Base-by-base conservation (phyloP, 2,113 vertebrate species). In the Eurystomus gularis region DNA sequence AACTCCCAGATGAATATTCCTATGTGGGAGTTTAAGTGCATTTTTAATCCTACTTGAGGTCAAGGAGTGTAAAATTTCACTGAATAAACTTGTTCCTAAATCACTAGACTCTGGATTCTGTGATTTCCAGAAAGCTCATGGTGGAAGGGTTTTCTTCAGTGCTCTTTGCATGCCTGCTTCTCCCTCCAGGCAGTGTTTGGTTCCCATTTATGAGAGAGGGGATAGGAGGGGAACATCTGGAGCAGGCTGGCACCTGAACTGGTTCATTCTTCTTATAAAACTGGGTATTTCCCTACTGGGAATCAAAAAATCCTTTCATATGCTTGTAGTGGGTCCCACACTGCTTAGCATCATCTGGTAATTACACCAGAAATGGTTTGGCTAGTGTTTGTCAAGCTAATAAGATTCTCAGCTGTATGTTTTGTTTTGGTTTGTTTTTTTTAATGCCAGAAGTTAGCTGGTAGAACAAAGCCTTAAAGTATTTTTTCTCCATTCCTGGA, bases 301-400 rank as follows among this genome's bases (percentile, higher is more conserved):
- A 55, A 46, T 70, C 37, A 71, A 35, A 44, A n/a, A 7, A 9
- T 15, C 78, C n/a, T 89, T 75, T 79, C 29, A 26, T 31, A 29
- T 0, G 0, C 11, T 11, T 70, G 17, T 77, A 16, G 17, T 7
- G 13, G 28, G 17, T 23, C 25, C 13, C 28, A n/a, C 13, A 20
- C 13, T 54, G 48, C n/a, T 82, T 66, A 60, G 35, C 61, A 60
- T 76, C 57, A 42, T 82, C 57, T 1, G 2, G 18, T 68, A 71
- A 91, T 46, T 69, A 13, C 35, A 68, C 28, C 52, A 78, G 28
- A 75, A 79, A 52, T 68, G 0, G 12, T 61, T 42, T 72, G 48
- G 6, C 26, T 55, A 21, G 12, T 4, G 1, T 79, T 75, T 79
- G 18, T 79, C 29, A 54, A 12, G 21, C 14, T 54, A 31, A 5